Evolutionary conservation across 1,140 invertebrate species (phyloP).

Genomic region (Pomacea maculata): DNA sequence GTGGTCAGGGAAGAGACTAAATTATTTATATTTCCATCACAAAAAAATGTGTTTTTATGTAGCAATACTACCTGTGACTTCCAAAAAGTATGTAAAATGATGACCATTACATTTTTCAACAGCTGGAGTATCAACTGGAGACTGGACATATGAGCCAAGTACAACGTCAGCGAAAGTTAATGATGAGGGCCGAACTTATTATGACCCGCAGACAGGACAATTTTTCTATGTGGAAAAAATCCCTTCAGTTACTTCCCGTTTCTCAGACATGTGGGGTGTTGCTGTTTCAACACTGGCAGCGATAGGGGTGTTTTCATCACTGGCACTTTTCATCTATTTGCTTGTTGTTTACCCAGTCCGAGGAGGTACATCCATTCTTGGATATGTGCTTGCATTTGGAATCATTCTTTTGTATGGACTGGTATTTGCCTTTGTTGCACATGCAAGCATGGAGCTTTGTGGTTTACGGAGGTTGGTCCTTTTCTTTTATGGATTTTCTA

Average conservation of each 20-base stretch:
- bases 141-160: constrained; percentile 31
- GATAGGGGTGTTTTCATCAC: constrained; percentile 59
- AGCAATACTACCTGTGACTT: constrained; percentile 35
- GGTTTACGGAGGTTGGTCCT: constrained; percentile 62
- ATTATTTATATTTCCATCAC: background rate
- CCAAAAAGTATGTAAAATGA: constrained; percentile 23
- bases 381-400: constrained; percentile 67
- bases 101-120: background rate
- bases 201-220: constrained; percentile 53
- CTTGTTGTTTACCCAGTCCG: constrained; percentile 65
- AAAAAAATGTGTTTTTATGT: background rate
- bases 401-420: constrained; percentile 66
- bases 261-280: constrained; percentile 65
- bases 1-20: background rate
- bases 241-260: constrained; percentile 53
- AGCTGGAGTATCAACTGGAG: constrained; percentile 20
- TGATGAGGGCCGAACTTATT: constrained; percentile 48
- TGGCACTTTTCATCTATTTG: constrained; percentile 67
- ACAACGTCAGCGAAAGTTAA: constrained; percentile 46
- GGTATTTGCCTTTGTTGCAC: constrained; percentile 68
- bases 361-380: constrained; percentile 67
- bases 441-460: constrained; percentile 64
- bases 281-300: constrained; percentile 61
- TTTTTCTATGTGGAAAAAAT: constrained; percentile 44
- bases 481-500: no score